A percentile compares a stretch with the other conserved stretches of the same genome.
Conservation (phyloP, 2,113 vertebrate species). For the Trichomycterus rosablanca region DNA sequence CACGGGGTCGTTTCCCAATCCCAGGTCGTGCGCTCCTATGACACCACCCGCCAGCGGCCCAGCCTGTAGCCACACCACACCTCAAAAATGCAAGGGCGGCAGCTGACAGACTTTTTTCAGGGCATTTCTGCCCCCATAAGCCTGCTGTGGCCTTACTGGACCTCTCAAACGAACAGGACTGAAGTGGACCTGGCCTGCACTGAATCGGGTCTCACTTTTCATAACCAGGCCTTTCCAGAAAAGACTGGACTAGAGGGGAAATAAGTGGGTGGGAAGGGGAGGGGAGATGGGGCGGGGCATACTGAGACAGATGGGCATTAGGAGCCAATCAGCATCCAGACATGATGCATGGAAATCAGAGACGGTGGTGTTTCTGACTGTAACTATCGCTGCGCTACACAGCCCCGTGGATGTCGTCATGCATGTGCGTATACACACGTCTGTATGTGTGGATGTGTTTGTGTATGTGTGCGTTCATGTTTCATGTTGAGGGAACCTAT, state of each 20-base stretch:
- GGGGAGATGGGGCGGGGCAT: slow-evolving; percentile 27
- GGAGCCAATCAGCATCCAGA: slow-evolving; percentile 39
- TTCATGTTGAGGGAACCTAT: too few species aligned
- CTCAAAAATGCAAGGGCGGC: slow-evolving; percentile 39
- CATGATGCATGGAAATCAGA: slow-evolving; percentile 31
- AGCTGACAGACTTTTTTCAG: slow-evolving; percentile 50
- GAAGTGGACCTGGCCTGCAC: slow-evolving; percentile 23
- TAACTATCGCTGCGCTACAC: slow-evolving; percentile 30
- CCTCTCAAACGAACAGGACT: slow-evolving; percentile 44
- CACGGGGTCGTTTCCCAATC: slow-evolving; percentile 94
- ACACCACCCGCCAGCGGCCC: slow-evolving; percentile 85
- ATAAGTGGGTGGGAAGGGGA: too few species aligned
- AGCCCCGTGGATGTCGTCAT: slow-evolving; percentile 38
- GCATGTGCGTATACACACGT: slow-evolving; percentile 52
- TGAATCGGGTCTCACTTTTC: slow-evolving; percentile 17
- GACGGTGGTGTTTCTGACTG: slow-evolving; percentile 32
- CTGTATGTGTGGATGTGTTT: slow-evolving; percentile 8
- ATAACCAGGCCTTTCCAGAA: slow-evolving; percentile 24
- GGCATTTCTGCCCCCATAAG: slow-evolving; percentile 44
- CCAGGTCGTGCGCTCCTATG: slow-evolving; percentile 91
- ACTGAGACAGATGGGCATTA: slow-evolving; percentile 14
- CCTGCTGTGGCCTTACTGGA: slow-evolving; percentile 68
- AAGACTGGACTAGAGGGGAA: slow-evolving; percentile 16
- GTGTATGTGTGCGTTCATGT: slow-evolving; percentile 16
- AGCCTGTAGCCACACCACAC: slow-evolving; percentile 71